Evolutionary conservation across 30 jellyfish, hydroid and myxozoan species (phyloP).

Genomic region (Turritopsis rubra): DNA sequence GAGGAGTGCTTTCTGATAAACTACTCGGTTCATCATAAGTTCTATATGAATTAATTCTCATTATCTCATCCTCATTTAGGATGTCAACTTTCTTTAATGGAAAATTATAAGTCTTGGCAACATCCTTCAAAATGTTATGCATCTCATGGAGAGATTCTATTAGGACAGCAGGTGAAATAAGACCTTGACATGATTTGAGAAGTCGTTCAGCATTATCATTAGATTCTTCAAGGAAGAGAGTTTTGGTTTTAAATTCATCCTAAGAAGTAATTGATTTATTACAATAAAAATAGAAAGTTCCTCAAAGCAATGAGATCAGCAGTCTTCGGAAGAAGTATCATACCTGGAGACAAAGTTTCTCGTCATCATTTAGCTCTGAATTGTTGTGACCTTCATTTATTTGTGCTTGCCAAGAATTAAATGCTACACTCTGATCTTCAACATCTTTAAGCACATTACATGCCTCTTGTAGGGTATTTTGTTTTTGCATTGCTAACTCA

Average conservation of each 20-base stretch:
- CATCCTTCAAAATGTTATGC: constrained; percentile 5
- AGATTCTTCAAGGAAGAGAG: not conserved
- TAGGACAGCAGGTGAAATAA: not conserved
- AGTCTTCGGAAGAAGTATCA: too few species aligned
- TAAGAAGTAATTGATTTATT: not conserved
- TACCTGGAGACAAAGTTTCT: not conserved
- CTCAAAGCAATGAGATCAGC: too few species aligned
- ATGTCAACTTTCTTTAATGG: not conserved
- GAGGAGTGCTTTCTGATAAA: not conserved
- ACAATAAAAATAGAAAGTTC: too few species aligned
- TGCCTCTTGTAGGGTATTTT: not conserved
- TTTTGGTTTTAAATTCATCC: not conserved
- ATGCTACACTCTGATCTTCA: not conserved
- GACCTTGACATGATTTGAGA: not conserved
- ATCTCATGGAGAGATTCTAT: not conserved
- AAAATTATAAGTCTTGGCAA: not conserved
- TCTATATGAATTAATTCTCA: not conserved
- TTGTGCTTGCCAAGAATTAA: not conserved
- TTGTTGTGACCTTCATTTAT: not conserved
- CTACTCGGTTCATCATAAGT: not conserved
- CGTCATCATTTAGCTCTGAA: not conserved
- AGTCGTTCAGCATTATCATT: not conserved
- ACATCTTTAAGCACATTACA: not conserved
- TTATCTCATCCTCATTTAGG: not conserved
- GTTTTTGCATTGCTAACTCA: not conserved